Evolutionary conservation across 2,113 vertebrate species (phyloP).

Genomic region (Tautogolabrus adspersus): DNA sequence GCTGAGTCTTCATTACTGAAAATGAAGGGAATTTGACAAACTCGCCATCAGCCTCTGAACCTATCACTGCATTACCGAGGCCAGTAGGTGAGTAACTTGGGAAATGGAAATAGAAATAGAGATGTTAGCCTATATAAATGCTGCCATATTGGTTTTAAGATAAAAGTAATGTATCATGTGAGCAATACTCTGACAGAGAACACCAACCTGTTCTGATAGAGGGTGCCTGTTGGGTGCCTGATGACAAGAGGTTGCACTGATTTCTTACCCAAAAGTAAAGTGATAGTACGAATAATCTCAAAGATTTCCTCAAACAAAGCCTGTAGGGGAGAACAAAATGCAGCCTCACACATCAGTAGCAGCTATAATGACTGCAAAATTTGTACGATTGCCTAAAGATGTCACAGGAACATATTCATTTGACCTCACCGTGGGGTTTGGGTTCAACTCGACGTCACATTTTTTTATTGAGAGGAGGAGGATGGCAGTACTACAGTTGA

Average conservation of each 20-base stretch:
- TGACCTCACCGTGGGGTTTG: constrained; percentile 50
- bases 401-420: neutral
- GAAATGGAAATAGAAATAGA: neutral
- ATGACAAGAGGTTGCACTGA: neutral
- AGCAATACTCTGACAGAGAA: neutral
- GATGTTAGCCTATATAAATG: neutral
- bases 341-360: neutral
- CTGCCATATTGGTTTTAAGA: neutral
- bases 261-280: neutral
- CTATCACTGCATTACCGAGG: constrained; percentile 46
- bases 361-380: neutral
- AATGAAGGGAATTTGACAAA: constrained; percentile 64
- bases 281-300: constrained; percentile 32
- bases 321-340: constrained; percentile 14
- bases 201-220: constrained; percentile 76
- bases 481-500: constrained; percentile 66
- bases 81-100: neutral
- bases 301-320: constrained; percentile 49
- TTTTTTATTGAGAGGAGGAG: constrained; percentile 47
- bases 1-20: constrained; percentile 18
- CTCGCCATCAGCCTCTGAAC: constrained; percentile 31
- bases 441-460: constrained; percentile 35
- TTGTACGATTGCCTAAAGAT: neutral
- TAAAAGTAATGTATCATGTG: neutral
- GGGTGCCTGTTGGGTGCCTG: constrained; percentile 51